Percentiles rank a stretch among this genome's conserved stretches.
phyloP scores from a whole-genome alignment of 2,797 vertebrate species.

The Tragopan temminckii region DNA sequence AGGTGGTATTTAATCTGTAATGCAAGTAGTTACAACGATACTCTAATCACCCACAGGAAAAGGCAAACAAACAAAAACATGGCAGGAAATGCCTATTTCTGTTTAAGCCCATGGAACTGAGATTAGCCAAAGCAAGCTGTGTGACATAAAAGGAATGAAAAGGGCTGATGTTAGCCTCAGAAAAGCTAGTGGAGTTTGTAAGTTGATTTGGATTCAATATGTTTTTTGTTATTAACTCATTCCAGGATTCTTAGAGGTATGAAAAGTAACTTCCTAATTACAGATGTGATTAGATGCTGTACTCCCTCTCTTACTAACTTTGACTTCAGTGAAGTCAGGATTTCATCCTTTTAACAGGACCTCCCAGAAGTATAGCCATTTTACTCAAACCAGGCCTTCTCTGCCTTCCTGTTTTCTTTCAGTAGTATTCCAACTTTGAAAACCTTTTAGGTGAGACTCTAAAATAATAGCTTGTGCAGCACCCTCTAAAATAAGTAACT shows the following conservation, averaged over 20 bases:
- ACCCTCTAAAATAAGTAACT: not conserved
- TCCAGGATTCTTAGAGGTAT: not conserved
- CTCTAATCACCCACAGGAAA: conserved; percentile 2
- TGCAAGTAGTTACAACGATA: conserved; percentile 57
- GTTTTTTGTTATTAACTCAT: not conserved
- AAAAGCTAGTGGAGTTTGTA: not conserved
- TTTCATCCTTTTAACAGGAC: not conserved
- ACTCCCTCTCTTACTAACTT: not conserved
- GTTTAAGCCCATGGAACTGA: not conserved
- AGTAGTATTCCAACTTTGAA: not conserved
- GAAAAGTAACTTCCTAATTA: not conserved
- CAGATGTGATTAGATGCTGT: not conserved
- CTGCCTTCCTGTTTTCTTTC: not conserved
- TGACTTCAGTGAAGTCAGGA: not conserved
- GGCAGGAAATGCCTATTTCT: conserved; percentile 9
- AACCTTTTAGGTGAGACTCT: not conserved
- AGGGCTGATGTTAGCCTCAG: not conserved
- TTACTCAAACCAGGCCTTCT: not conserved
- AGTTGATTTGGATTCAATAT: not conserved
- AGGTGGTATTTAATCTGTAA: conserved; percentile 61
- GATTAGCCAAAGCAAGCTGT: not conserved
- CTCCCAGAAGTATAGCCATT: not conserved
- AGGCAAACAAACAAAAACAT: conserved; percentile 4
- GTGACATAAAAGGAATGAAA: not conserved
- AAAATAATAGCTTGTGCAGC: not conserved